Evolutionary conservation across 2,113 vertebrate species (phyloP).

Genomic region (Hemichromis elongatus): DNA sequence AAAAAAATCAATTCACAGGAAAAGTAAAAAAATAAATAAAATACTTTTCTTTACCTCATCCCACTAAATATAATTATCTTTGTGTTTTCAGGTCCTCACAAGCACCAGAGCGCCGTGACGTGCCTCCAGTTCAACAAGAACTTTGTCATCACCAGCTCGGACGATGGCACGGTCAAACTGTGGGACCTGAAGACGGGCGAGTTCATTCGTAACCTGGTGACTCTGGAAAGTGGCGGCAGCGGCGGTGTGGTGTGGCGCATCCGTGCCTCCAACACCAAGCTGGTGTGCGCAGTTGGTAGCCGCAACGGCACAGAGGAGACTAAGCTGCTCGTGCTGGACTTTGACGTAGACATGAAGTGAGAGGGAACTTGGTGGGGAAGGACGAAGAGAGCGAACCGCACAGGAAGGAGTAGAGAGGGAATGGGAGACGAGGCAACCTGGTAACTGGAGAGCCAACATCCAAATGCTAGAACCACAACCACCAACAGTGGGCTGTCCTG

Average conservation of each 20-base stretch:
- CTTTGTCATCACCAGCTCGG: slow-evolving; percentile 99
- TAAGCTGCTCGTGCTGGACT: slow-evolving; percentile 99
- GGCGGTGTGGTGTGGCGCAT: slow-evolving; percentile 98
- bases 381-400: slow-evolving; percentile 6
- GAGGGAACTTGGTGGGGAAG: slow-evolving; percentile 52
- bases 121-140: slow-evolving; percentile 99
- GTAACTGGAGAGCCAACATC: slow-evolving; percentile 15
- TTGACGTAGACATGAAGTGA: slow-evolving; percentile 99
- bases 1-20: neutral
- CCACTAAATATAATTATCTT: neutral
- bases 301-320: slow-evolving; percentile 98
- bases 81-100: slow-evolving; percentile 87
- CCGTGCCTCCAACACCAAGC: slow-evolving; percentile 97
- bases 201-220: slow-evolving; percentile 99
- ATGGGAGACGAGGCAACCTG: slow-evolving; percentile 15
- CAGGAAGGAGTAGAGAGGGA: neutral
- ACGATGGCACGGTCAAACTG: slow-evolving; percentile 98
- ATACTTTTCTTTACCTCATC: neutral
- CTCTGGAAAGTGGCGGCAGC: slow-evolving; percentile 96
- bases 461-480: slow-evolving; percentile 14
- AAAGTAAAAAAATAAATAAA: no score
- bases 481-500: slow-evolving; percentile 27
- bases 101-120: slow-evolving; percentile 99
- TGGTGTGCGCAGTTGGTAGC: slow-evolving; percentile 97
- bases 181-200: slow-evolving; percentile 99